Evolutionary conservation across 1,140 invertebrate species (phyloP), one percentile per base, ranked within the genome.

Genomic region (Luehdorfia chinensis): DNA sequence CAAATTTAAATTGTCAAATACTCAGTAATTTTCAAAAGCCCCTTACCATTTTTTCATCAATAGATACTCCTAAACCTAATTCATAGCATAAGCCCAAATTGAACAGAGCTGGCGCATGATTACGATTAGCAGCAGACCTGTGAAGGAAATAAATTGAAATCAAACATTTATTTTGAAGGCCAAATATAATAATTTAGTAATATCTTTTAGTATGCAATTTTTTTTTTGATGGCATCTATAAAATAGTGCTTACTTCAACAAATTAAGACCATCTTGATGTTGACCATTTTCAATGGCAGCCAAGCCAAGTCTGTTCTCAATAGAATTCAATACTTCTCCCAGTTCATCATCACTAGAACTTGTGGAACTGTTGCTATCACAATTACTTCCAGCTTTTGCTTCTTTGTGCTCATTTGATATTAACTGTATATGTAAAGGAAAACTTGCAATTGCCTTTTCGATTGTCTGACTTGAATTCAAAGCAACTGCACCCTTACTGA

Each of bases 41-140:
- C n/a, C 62, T 71, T 83, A 91, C 90, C 77, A 87, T 86, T 66
- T 75, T 79, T 33, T 88, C 84, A 83, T 91, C 84, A 23, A 79
- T 69, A 11, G 76, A 63, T n/a, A 90, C 88, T 51, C 91, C 91
- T 33, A 91, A 61, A 4, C 91, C 91, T 47, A 87, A 70, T 64
- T 92, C 90, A 63, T 91, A 88, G 62, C 91, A 92, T 1, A 91
- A 59, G 18, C 85, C 91, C 43, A 92, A 70, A 66, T 92, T 92
- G 41, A 88, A 92, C 27, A 88, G 70, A 44, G 90, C 91, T 53
- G 87, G 87, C 49, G 88, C 68, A 65, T 91, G 88, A 41, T 88
- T 87, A 31, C 89, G 72, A 43, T 79, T 78, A 16, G 89, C 88
- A 44, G 90, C 90, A 36, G 71, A 84, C 39, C 87, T 86, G 47